Conservation (phyloP, 2,113 vertebrate species). For the Cariama cristata region DNA sequence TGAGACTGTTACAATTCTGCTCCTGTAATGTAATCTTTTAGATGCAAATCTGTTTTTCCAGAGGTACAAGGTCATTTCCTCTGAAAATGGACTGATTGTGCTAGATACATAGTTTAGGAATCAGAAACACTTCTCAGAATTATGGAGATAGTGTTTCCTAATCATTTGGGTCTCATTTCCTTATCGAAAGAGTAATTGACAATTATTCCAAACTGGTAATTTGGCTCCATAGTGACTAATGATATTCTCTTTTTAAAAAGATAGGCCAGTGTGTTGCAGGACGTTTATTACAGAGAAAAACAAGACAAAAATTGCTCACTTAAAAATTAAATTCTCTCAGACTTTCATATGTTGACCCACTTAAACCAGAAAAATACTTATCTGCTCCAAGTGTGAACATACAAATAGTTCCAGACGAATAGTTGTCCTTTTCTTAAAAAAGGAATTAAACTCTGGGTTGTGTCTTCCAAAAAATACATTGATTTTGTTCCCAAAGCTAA, state of each 20-base stretch:
- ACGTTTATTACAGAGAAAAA: not conserved
- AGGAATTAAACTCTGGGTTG: not conserved
- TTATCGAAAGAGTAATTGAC: conserved; percentile 10
- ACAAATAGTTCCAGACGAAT: conserved; percentile 1
- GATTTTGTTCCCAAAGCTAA: not conserved
- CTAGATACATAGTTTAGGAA: not conserved
- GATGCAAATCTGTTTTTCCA: not conserved
- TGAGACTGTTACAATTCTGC: not conserved
- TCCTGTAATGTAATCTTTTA: not conserved
- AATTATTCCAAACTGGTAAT: conserved; percentile 24
- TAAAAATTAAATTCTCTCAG: conserved; percentile 31
- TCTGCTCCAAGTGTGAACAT: not conserved
- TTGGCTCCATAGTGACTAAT: not conserved
- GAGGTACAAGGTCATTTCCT: not conserved
- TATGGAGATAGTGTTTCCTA: not conserved
- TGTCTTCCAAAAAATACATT: not conserved
- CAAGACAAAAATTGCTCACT: not conserved
- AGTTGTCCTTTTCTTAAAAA: not conserved
- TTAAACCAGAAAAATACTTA: conserved; percentile 32
- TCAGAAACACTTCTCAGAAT: not conserved
- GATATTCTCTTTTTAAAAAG: not conserved
- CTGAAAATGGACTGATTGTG: not conserved
- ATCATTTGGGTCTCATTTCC: not conserved
- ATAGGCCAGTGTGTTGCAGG: not conserved
- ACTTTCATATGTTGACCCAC: not conserved